Base-by-base conservation (phyloP, 2,888 invertebrate species). In the Apamea epomidion region DNA sequence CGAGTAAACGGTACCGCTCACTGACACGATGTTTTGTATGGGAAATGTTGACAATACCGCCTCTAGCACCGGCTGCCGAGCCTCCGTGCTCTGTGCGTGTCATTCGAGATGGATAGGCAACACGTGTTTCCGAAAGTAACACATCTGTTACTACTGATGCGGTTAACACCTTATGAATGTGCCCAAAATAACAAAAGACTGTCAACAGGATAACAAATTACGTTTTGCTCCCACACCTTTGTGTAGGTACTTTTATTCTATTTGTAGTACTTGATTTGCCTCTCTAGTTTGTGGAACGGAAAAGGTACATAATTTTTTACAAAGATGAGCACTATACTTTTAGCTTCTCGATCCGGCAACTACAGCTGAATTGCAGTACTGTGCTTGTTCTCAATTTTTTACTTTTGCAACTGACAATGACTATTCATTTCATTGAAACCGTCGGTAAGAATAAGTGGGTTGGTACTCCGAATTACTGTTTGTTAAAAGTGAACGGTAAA, bases 141-240 rank as follows among this genome's bases (percentile, higher is more conserved):
- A 62, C 82, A 83, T 85, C 76, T 73, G 58, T 81, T 69, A 68
- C 32, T 42, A 60, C 18, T 73, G 45, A 64, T 64, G 68, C 5
- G 60, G 42, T 78, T 78, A 68, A 29, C 37, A 25, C 60, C 5
- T 42, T 42, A 81, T 81, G 25, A 58, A 83, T 81, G 42, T 65
- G 6, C 14, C 58, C 45, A n/a, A 78, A 76, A 82, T 83, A 76
- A 83, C 68, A 81, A 76, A 76, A 32, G 25, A n/a, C 58, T 83
- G 78, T 78, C 78, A 77, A 37, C 29, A 58, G 18, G 58, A 29
- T 60, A 65, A 81, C 16, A 21, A 16, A 77, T 58, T 64, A 58
- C 10, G 5, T 58, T 83, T 70, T 65, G 29, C 25, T 82, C 1
- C 21, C 16, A 6, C 6, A 25, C 29, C 14, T 65, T 51, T n/a